Evolutionary conservation across 2,888 invertebrate species (phyloP), one percentile per base, ranked within the genome.

Genomic region (Drosophila trichaetosa): DNA sequence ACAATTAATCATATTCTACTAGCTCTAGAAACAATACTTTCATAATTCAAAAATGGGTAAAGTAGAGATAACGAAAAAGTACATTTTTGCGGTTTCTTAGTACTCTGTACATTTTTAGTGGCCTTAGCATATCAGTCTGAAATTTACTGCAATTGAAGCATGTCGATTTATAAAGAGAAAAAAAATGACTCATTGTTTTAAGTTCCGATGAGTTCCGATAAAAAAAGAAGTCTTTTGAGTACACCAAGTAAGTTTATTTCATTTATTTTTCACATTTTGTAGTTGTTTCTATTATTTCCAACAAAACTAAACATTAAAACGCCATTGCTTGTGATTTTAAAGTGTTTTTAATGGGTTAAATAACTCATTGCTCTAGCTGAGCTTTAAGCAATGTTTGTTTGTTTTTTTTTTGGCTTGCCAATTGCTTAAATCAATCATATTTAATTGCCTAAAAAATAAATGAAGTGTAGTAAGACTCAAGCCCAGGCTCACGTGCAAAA

Each of bases 401-500:
- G 10, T 16, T 16, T 21, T 7, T n/a, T 11, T 10, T 13, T 16
- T 6, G 1, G 4, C 31, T 18, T 16, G 2, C 33, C 31, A 53
- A n/a, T 24, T 27, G n/a, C 33, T 33, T 52, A 16, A 36, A 54
- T 69, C 54, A 54, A 46, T 67, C 27, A 40, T n/a, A 51, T 13
- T 18, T 49, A 24, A 51, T 46, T 24, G 46, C 11, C 18, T 18
- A 29, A n/a, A 51, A 21, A 6, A 2, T 7, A 27, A 27, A 11
- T 18, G 6, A 18, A 27, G 6, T 27, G 16, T 16, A 27, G 24
- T 13, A 4, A 48, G 36, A 68, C 16, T 67, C 66, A 49, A 11
- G 31, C 7, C 36, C 18, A 58, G n/a, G 48, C 33, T 58, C 68
- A 57, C n/a, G 51, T 68, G 52, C n/a, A 18, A 31, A 40, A 54